A percentile compares a stretch with the other conserved stretches of the same genome.
phyloP scores from a whole-genome alignment of 2,113 vertebrate species.

The Coregonus clupeaformis region DNA sequence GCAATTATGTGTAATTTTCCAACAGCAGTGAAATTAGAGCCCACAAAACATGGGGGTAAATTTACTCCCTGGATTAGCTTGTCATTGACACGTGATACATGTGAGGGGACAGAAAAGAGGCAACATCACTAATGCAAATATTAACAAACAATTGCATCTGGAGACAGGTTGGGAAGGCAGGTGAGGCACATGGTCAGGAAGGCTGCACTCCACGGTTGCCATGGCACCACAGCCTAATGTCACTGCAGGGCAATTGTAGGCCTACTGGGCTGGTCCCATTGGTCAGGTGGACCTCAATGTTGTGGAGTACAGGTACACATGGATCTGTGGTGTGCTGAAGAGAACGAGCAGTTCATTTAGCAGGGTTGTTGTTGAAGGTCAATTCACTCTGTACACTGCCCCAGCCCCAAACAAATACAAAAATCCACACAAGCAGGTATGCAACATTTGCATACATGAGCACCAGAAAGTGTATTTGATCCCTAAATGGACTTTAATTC shows the following conservation, averaged over 20 bases:
- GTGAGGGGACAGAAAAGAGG: conserved; percentile 18
- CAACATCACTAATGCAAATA: conserved; percentile 54
- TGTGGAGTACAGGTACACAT: no score
- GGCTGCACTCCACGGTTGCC: conserved; percentile 15
- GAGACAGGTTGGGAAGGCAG: conserved; percentile 25
- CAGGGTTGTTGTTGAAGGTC: no score
- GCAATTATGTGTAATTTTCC: conserved; percentile 78
- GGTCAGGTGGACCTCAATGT: no score
- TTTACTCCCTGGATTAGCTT: conserved; percentile 65
- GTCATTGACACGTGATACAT: conserved; percentile 45
- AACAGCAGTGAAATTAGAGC: conserved; percentile 73
- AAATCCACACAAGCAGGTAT: no score
- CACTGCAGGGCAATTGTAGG: neutral
- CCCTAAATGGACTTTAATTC: no score
- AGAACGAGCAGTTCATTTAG: no score
- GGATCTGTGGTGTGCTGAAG: no score
- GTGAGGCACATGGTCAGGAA: conserved; percentile 22
- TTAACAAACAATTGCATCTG: conserved; percentile 50
- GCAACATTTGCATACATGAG: no score
- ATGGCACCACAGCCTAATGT: conserved; percentile 27
- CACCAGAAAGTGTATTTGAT: no score
- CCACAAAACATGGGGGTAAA: conserved; percentile 72
- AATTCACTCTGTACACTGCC: no score
- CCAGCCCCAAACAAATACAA: no score
- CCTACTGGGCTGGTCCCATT: no score